These are phyloP conservation scores for Grammomys dolichurus DNA, from an alignment of 2,113 vertebrate genomes.

Conservation along the genomic window DNA sequence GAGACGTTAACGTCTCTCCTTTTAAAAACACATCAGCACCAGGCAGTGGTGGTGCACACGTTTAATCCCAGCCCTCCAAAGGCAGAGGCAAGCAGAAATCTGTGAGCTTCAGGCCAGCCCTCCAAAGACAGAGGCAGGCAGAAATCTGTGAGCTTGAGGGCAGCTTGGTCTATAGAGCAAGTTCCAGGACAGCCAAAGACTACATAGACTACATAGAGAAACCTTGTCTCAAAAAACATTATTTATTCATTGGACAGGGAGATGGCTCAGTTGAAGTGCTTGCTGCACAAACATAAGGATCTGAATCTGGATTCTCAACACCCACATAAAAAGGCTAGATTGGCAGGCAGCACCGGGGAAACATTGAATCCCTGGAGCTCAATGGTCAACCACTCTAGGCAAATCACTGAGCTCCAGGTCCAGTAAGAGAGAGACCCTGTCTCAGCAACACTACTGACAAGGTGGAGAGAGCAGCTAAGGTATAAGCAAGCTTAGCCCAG, in stretches of 20 bases:
- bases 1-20: background rate
- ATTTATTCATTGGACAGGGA: background rate
- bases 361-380: background rate
- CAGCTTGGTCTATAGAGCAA: background rate
- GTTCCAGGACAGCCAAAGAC: background rate
- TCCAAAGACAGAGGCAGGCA: too few relatives aligned
- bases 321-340: background rate
- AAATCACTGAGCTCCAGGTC: background rate
- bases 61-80: background rate
- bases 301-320: background rate
- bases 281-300: background rate
- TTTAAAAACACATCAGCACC: background rate
- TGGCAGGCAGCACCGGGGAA: background rate
- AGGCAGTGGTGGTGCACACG: background rate
- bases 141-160: too few relatives aligned
- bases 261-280: background rate
- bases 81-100: background rate
- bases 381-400: background rate
- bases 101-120: background rate
- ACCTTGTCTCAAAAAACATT: background rate
- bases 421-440: background rate
- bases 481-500: background rate
- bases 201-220: background rate
- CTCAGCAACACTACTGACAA: background rate
- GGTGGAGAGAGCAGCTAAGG: background rate